phyloP scores from a whole-genome alignment of 2,797 vertebrate species.

The Acanthis flammea region DNA sequence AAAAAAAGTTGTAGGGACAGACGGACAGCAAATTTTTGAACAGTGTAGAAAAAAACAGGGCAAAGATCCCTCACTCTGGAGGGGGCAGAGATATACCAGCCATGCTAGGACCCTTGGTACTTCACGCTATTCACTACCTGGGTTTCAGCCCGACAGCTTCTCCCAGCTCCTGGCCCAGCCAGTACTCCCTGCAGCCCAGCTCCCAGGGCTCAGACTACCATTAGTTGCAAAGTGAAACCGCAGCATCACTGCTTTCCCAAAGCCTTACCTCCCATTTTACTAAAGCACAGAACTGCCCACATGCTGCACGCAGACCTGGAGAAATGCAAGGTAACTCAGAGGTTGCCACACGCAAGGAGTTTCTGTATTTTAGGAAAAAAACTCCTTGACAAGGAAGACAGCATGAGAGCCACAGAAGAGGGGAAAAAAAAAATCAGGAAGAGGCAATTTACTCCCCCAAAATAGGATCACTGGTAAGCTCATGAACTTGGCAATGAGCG shows the following conservation, averaged over 20 bases:
- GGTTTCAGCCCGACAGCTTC: not conserved
- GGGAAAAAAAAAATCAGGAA: not conserved
- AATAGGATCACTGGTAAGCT: not conserved
- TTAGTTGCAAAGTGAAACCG: not conserved
- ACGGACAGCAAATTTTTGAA: slow-evolving; percentile 10
- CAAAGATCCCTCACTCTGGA: not conserved
- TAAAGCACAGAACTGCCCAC: not conserved
- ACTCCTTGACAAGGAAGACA: not conserved
- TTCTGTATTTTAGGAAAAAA: not conserved
- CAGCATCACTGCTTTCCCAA: not conserved
- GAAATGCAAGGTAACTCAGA: not conserved
- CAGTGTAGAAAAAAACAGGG: not conserved
- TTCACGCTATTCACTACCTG: not conserved
- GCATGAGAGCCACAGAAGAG: not conserved
- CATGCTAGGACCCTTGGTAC: not conserved
- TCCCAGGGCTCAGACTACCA: not conserved
- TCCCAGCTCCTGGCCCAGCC: not conserved
- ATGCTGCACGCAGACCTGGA: fast-evolving
- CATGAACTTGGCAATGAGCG: not conserved
- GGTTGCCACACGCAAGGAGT: not conserved
- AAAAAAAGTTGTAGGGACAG: slow-evolving; percentile 41
- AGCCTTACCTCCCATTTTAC: not conserved
- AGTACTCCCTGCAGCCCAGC: not conserved
- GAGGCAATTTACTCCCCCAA: not conserved
- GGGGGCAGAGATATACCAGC: not conserved